A percentile compares a stretch with the other conserved stretches of the same genome.
phyloP scores from a whole-genome alignment of 2,888 invertebrate genomes.

The Dryomyza anilis region DNA sequence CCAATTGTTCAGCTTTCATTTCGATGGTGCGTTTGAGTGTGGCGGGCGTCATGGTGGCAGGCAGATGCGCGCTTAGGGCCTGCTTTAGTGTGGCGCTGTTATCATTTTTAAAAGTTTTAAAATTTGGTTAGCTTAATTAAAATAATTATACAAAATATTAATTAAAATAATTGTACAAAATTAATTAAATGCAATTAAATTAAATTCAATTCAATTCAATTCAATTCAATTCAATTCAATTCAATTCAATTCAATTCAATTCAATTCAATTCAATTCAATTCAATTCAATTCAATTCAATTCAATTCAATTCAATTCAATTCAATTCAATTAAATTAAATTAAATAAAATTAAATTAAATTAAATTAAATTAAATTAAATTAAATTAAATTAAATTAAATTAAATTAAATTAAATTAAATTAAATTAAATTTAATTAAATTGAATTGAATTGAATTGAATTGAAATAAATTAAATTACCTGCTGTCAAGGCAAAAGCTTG shows the following conservation, averaged over 20 bases:
- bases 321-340: too few species aligned
- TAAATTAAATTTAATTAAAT: not conserved
- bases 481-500: slow-evolving; percentile 59
- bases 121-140: not conserved
- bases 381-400: too few species aligned
- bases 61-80: slow-evolving; percentile 56
- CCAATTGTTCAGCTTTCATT: slow-evolving; percentile 71
- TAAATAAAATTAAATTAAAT: too few species aligned
- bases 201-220: not conserved
- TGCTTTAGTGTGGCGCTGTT: too few species aligned
- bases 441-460: too few species aligned
- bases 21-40: slow-evolving; percentile 74
- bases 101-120: too few species aligned
- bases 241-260: not conserved
- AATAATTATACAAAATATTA: too few species aligned
- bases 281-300: too few species aligned
- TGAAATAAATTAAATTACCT: slow-evolving; percentile 31
- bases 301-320: too few species aligned
- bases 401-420: too few species aligned
- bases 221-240: not conserved
- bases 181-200: not conserved
- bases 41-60: slow-evolving; percentile 68
- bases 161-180: not conserved
- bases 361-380: too few species aligned
- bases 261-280: slow-evolving; percentile 1